Evolutionary conservation across 1,140 invertebrate species (phyloP).

Genomic region (Saxidomus purpurata): DNA sequence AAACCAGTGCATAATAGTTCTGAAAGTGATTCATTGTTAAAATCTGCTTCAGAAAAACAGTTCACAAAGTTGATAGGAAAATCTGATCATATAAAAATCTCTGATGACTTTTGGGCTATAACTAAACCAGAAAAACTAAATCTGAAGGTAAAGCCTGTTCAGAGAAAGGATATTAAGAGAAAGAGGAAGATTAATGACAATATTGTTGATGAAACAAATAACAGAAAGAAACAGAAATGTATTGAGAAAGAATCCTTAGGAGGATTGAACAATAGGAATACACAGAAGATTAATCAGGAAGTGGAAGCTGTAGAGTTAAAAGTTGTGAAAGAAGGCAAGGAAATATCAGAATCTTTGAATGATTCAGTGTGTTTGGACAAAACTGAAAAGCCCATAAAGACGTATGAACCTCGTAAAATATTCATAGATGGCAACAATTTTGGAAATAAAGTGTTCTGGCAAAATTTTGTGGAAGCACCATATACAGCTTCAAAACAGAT

Average conservation of each 20-base stretch:
- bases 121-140: background rate
- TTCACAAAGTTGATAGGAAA: background rate
- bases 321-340: background rate
- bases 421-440: background rate
- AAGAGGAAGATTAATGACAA: background rate
- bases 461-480: background rate
- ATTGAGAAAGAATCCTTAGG: background rate
- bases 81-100: background rate
- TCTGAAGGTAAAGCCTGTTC: background rate
- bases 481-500: background rate
- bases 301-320: no score
- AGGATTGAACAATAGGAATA: no score
- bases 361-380: background rate
- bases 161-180: background rate
- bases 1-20: no score
- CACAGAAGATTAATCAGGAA: background rate
- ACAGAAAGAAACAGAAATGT: background rate
- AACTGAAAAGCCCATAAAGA: background rate
- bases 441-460: constrained; percentile 27
- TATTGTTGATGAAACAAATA: background rate
- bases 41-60: background rate
- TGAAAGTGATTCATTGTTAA: background rate
- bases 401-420: constrained; percentile 17
- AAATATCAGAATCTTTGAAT: background rate
- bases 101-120: background rate